Evolutionary conservation across 2,113 vertebrate genomes (phyloP).

Genomic region (Stictonetta naevosa): DNA sequence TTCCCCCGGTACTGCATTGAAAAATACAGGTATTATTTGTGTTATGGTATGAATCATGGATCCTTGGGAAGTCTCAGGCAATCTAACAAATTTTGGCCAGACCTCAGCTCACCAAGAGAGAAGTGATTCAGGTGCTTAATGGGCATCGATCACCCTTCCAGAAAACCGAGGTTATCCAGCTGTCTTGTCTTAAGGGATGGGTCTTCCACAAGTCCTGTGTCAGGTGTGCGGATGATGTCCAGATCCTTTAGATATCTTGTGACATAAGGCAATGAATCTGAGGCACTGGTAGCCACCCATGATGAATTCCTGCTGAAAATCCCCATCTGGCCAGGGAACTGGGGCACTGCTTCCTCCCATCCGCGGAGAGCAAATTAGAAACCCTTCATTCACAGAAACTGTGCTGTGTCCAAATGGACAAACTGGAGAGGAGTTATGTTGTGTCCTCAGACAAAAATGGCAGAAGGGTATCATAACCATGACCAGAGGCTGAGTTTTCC

Average conservation of each 20-base stretch:
- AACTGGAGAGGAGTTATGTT: not conserved
- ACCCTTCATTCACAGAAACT: too few relatives aligned
- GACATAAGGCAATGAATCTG: not conserved
- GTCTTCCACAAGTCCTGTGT: not conserved
- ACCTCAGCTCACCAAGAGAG: not conserved
- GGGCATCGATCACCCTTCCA: not conserved
- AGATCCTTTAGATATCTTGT: not conserved
- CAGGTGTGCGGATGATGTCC: not conserved
- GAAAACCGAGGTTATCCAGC: not conserved
- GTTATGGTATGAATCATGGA: not conserved
- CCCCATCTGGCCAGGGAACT: not conserved
- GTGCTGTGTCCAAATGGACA: too few relatives aligned
- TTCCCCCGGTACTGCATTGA: not conserved
- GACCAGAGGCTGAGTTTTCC: not conserved
- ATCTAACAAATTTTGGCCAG: not conserved
- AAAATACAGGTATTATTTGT: not conserved
- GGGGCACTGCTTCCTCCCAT: not conserved
- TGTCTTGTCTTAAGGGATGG: not conserved
- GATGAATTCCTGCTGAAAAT: not conserved
- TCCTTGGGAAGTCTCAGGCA: not conserved
- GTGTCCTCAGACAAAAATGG: not conserved
- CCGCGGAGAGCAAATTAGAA: not conserved
- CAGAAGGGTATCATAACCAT: fast-evolving
- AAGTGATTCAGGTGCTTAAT: not conserved
- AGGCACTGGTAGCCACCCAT: not conserved